Evolutionary conservation across 2,113 vertebrate genomes (phyloP), one percentile per base, ranked within the genome.

Genomic region (Podiceps cristatus): DNA sequence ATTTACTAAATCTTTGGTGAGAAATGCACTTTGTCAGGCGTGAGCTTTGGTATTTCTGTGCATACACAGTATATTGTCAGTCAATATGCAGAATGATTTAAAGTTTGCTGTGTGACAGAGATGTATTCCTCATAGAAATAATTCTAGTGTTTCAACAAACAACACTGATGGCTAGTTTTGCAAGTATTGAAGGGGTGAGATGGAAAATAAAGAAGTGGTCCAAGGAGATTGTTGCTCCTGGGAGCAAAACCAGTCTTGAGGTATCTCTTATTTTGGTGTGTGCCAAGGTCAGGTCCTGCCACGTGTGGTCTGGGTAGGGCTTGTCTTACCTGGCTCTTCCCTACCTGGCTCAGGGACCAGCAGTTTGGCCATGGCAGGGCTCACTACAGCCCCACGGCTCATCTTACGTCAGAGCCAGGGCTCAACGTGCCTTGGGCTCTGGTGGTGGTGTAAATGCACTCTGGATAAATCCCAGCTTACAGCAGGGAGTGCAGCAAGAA

Each of bases 1-100:
- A 76, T 96, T 97, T 95, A 91, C 88, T 97, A 93, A 97, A 95
- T 98, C 97, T 98, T 98, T 98, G 97, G 97, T 97, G 97, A 97
- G 94, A 98, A 98, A 98, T 78, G 82, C 96, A 96, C 84, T 97
- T 97, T 94, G 96, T 95, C 98, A 98, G 96, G 96, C 96, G 97
- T 98, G 86, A 95, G 69, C 91, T 97, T 98, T 98, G 95, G 95
- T 97, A 96, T 88, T 96, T 94, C 64, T 93, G 84, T 94, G 94
- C 82, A 85, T 81, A 88, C 13, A 22, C n/a, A 72, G 92, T 96
- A 93, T 84, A 35, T 62, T 97, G 73, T 93, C 79, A 33, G 82
- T 80, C 96, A 91, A 88, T 91, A 95, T 35, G 52, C 78, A 97
- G 71, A 95, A 94, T 93, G 47, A 74, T 95, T 94, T 94, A 93